Conservation (phyloP, 30 jellyfish, hydroid and myxozoan species). For the Aurelia aurita region DNA sequence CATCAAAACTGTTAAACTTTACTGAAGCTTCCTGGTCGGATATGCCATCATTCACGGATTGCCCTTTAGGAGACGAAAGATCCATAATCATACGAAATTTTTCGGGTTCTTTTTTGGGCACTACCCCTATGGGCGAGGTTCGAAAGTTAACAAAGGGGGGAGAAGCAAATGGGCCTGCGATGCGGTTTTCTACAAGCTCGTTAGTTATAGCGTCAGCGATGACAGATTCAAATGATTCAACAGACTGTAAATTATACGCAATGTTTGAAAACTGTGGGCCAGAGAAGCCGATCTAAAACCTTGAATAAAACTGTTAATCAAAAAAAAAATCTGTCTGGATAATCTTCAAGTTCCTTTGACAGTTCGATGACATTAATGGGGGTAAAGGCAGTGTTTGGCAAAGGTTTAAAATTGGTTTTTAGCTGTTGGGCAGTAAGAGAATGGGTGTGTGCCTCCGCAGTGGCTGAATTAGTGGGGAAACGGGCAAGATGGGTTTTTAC, state of each 20-base stretch:
- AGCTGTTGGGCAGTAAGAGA: neutral
- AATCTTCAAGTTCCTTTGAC: neutral
- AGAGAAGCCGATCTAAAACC: slow-evolving; percentile 9
- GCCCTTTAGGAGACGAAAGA: slow-evolving; percentile 54
- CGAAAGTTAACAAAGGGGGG: slow-evolving; percentile 24
- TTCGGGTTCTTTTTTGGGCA: slow-evolving; percentile 21
- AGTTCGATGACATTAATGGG: neutral
- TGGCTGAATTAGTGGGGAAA: neutral
- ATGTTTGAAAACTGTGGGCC: neutral
- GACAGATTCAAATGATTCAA: neutral
- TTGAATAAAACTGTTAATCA: neutral
- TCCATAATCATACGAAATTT: slow-evolving; percentile 15
- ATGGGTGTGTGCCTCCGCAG: neutral
- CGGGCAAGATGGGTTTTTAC: neutral
- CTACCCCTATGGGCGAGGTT: slow-evolving; percentile 27
- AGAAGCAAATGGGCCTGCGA: slow-evolving; percentile 26
- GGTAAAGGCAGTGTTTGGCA: slow-evolving; percentile 5
- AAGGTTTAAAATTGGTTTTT: slow-evolving; percentile 5
- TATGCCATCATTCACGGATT: slow-evolving; percentile 40
- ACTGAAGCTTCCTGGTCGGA: slow-evolving; percentile 19
- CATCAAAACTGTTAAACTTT: slow-evolving; percentile 27
- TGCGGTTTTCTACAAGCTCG: slow-evolving; percentile 1
- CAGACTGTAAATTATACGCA: neutral
- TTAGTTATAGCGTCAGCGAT: neutral
- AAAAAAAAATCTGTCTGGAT: neutral